Conservation (phyloP, 1,140 invertebrate genomes). For the Diabrotica virgifera region DNA sequence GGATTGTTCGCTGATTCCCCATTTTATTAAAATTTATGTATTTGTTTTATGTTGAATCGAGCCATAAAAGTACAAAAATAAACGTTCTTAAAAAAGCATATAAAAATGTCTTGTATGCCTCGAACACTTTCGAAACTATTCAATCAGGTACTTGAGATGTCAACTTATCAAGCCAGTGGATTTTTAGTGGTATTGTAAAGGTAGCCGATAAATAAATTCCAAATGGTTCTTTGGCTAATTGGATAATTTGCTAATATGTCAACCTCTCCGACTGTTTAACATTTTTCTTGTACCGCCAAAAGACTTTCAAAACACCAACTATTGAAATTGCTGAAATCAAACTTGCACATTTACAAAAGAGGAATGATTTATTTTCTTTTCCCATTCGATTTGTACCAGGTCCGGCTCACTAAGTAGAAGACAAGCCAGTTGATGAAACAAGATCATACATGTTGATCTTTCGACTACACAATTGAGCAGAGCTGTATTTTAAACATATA, state of each 20-base stretch:
- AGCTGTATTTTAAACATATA: no score
- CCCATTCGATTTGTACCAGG: background rate
- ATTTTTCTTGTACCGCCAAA: background rate
- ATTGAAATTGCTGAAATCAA: conserved; percentile 3
- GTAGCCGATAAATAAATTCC: conserved; percentile 2
- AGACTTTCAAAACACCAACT: background rate
- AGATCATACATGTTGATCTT: no score
- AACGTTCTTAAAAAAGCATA: no score
- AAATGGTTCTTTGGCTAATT: background rate
- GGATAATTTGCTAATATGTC: background rate
- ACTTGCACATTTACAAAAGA: background rate
- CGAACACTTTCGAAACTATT: background rate
- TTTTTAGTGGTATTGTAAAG: conserved; percentile 2
- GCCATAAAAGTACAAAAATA: no score
- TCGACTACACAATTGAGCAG: no score
- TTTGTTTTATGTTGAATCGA: no score
- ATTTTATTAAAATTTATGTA: no score
- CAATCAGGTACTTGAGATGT: background rate
- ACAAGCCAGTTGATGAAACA: no score
- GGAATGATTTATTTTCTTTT: background rate
- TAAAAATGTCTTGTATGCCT: background rate
- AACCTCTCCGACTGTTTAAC: background rate
- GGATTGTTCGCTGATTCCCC: no score
- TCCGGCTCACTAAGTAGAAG: no score
- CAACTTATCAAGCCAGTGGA: background rate